phyloP scores from a whole-genome alignment of 2,888 invertebrate species.

The Gastrophysa polygoni region DNA sequence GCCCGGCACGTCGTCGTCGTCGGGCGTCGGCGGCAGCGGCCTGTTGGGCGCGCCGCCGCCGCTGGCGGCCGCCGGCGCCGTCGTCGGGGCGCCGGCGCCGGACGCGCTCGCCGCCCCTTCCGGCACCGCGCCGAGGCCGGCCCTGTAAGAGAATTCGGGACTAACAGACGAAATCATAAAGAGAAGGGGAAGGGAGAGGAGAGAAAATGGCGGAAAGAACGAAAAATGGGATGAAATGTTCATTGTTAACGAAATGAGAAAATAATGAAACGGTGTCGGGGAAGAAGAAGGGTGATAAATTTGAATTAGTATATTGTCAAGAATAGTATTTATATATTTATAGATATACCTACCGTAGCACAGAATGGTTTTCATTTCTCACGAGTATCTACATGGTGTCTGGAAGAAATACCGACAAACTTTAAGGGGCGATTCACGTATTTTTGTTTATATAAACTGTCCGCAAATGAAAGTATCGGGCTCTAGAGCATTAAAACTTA shows the following conservation, averaged over 20 bases:
- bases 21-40: slow-evolving; percentile 93
- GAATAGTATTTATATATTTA: no score
- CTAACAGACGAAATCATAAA: slow-evolving; percentile 60
- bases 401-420: no score
- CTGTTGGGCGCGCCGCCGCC: slow-evolving; percentile 87
- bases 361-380: no score
- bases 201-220: slow-evolving; percentile 22
- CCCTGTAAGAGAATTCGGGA: slow-evolving; percentile 84
- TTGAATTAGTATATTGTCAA: no score
- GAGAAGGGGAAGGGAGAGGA: slow-evolving; percentile 19
- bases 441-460: no score
- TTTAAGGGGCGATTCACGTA: no score
- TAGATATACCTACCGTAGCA: no score
- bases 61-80: slow-evolving; percentile 57
- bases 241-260: background rate
- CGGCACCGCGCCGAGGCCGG: slow-evolving; percentile 69
- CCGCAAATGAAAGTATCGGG: no score
- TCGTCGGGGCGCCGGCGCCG: slow-evolving; percentile 56
- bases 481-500: no score
- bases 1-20: slow-evolving; percentile 78
- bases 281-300: no score
- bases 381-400: no score
- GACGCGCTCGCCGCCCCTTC: slow-evolving; percentile 61
- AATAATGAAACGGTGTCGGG: no score
- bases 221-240: slow-evolving; percentile 22